phyloP scores from a whole-genome alignment of 2,888 invertebrate species.

The Sesia bembeciformis region DNA sequence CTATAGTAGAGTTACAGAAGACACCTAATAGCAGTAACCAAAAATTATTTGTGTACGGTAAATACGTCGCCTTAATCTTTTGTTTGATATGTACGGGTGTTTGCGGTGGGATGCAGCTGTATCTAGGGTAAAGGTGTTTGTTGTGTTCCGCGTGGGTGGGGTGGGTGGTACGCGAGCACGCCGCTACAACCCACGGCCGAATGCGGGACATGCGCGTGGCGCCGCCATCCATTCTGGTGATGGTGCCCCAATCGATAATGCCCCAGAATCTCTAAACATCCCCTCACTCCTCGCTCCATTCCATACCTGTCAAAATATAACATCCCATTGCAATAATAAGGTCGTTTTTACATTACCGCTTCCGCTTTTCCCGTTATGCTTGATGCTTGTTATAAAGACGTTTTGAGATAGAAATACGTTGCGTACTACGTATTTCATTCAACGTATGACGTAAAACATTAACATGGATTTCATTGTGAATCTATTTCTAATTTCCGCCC shows the following conservation, averaged over 20 bases:
- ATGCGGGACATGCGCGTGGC: constrained; percentile 43
- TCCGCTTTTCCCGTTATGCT: constrained; percentile 45
- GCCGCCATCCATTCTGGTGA: constrained; percentile 43
- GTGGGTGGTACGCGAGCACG: constrained; percentile 9
- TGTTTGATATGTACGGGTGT: too few relatives aligned
- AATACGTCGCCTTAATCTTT: too few relatives aligned
- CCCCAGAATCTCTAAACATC: constrained; percentile 49
- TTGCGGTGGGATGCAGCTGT: not conserved
- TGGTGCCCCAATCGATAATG: constrained; percentile 65
- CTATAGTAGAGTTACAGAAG: too few relatives aligned
- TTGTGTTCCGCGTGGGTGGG: constrained; percentile 6
- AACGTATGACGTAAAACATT: too few relatives aligned
- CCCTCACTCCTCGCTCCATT: constrained; percentile 43
- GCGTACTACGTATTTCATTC: constrained; percentile 9
- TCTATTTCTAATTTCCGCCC: too few relatives aligned
- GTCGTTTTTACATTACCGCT: constrained; percentile 53
- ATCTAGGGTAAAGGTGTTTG: constrained; percentile 1
- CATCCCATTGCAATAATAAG: constrained; percentile 62
- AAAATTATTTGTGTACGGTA: not conserved
- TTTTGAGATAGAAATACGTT: constrained; percentile 39
- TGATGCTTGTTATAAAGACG: constrained; percentile 57
- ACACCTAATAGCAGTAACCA: too few relatives aligned
- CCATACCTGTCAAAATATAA: constrained; percentile 59
- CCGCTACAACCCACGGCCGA: constrained; percentile 9
- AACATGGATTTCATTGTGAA: too few relatives aligned